These are phyloP conservation scores for Ornithorhynchus anatinus DNA, from an alignment of 2,113 vertebrate genomes.

Conservation along the genomic window DNA sequence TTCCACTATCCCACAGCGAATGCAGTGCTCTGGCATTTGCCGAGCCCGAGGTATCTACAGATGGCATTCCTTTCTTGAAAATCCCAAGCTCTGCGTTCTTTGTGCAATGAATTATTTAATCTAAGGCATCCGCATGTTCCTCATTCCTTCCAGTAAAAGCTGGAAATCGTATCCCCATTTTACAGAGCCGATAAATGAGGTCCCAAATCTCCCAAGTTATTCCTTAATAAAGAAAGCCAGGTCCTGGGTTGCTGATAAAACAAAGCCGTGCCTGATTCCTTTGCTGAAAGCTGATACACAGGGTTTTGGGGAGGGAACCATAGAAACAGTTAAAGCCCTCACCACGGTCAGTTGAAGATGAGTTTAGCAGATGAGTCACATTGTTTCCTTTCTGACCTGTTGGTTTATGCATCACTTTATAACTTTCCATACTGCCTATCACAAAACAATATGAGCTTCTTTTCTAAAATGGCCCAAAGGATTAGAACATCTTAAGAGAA, in stretches of 20 bases:
- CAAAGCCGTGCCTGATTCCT: conserved; percentile 42
- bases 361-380: conserved; percentile 58
- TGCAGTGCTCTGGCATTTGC: conserved; percentile 32
- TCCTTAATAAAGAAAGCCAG: conserved; percentile 22
- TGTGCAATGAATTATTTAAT: too few relatives aligned
- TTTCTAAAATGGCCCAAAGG: conserved; percentile 65
- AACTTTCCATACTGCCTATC: conserved; percentile 46
- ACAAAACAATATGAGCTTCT: conserved; percentile 64
- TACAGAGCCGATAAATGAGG: conserved; percentile 2
- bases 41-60: conserved; percentile 50
- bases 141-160: conserved; percentile 17
- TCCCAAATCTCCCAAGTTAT: conserved; percentile 31
- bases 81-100: conserved; percentile 2
- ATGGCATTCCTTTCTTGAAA: conserved; percentile 40
- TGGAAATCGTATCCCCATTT: not conserved
- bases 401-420: conserved; percentile 59
- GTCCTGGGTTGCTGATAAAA: conserved; percentile 25
- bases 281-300: conserved; percentile 39
- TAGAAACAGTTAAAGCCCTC: not conserved
- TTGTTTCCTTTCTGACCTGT: conserved; percentile 59
- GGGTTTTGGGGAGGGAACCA: conserved; percentile 28
- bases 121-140: conserved; percentile 25
- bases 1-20: conserved; percentile 50
- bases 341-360: conserved; percentile 38
- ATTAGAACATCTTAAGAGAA: conserved; percentile 57